Conservation (phyloP, 2,797 vertebrate genomes). For the Schizopygopsis malacanthus region DNA sequence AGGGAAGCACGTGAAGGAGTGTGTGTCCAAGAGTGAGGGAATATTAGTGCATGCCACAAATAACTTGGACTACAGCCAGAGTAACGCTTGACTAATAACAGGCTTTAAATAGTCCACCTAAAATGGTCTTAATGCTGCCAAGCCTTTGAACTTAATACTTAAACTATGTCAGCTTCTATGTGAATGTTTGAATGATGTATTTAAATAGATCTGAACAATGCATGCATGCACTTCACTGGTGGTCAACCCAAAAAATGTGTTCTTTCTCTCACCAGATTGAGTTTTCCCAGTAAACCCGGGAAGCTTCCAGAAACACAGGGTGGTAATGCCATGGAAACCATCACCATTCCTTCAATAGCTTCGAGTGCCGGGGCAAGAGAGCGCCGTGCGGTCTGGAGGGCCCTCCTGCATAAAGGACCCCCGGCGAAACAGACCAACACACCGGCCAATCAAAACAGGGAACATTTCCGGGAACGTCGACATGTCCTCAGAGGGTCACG, state of each 20-base stretch:
- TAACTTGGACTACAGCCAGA: constrained; percentile 21
- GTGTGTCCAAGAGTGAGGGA: neutral
- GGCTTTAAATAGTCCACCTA: neutral
- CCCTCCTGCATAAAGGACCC: constrained; percentile 65
- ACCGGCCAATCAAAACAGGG: constrained; percentile 49
- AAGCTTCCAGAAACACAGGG: constrained; percentile 50
- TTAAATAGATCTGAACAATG: constrained; percentile 8
- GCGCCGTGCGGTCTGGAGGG: constrained; percentile 61
- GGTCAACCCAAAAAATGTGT: constrained; percentile 9
- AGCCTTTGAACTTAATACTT: neutral
- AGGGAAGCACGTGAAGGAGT: neutral
- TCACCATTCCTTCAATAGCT: constrained; percentile 48
- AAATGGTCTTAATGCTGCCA: neutral
- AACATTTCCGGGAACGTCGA: constrained; percentile 70
- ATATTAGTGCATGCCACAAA: constrained; percentile 33
- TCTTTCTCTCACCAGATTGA: constrained; percentile 59
- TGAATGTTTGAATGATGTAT: neutral
- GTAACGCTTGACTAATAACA: constrained; percentile 21
- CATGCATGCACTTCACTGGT: constrained; percentile 15
- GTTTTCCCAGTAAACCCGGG: constrained; percentile 60
- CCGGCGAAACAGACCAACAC: constrained; percentile 45
- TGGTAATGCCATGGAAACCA: constrained; percentile 49
- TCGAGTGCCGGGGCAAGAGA: constrained; percentile 62
- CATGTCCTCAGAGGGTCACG: constrained; percentile 62
- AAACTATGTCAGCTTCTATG: neutral